Conservation (phyloP, 2,888 invertebrate species). For the Drosophila subsilvestris region DNA sequence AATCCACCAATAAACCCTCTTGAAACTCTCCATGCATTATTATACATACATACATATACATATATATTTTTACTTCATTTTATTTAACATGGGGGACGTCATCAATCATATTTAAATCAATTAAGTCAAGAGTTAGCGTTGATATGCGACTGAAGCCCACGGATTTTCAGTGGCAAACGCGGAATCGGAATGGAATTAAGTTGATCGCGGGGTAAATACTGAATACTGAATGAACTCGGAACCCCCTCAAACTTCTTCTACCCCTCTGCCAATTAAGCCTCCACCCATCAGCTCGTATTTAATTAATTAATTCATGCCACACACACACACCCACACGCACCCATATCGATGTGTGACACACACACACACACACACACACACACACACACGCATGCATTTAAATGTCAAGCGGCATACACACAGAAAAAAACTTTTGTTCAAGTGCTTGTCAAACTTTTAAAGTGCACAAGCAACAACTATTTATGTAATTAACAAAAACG, state of each 20-base stretch:
- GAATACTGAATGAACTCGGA: background rate
- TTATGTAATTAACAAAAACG: slow-evolving; percentile 48
- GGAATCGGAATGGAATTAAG: slow-evolving; percentile 1
- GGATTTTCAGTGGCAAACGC: background rate
- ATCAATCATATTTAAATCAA: slow-evolving; percentile 1
- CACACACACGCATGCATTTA: slow-evolving; percentile 41
- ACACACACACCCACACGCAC: slow-evolving; percentile 11
- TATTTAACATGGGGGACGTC: background rate
- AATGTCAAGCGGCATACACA: slow-evolving; percentile 48
- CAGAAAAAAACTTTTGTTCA: slow-evolving; percentile 36
- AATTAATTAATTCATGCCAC: slow-evolving; percentile 59
- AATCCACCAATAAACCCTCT: background rate
- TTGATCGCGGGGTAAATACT: slow-evolving; percentile 1
- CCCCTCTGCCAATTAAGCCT: slow-evolving; percentile 24
- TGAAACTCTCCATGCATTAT: background rate
- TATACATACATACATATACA: background rate
- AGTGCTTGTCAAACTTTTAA: slow-evolving; percentile 56
- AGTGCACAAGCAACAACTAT: slow-evolving; percentile 49
- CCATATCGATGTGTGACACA: background rate
- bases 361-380: slow-evolving; percentile 1
- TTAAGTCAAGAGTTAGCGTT: background rate
- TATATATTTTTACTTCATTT: background rate
- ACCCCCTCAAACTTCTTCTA: background rate
- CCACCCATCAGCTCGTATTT: slow-evolving; percentile 37
- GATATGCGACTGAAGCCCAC: background rate